Evolutionary conservation across 2,888 invertebrate genomes (phyloP).

Genomic region (Pandemis heparana): DNA sequence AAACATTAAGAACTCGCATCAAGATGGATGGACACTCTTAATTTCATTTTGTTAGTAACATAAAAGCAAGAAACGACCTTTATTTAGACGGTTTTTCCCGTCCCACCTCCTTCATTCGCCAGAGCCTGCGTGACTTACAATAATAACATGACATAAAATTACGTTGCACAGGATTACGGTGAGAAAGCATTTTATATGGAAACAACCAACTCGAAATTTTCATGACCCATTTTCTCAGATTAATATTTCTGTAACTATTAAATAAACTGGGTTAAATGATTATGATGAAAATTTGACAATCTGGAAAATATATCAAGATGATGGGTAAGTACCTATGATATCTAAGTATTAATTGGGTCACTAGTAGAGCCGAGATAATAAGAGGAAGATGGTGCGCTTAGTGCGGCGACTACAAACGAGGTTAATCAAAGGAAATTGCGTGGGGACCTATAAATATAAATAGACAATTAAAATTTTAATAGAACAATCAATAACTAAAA

Average conservation of each 20-base stretch:
- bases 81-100: slow-evolving; percentile 28
- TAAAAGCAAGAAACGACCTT: slow-evolving; percentile 24
- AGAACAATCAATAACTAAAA: not conserved
- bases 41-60: slow-evolving; percentile 24
- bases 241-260: slow-evolving; percentile 8
- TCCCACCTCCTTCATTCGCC: slow-evolving; percentile 12
- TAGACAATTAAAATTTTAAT: slow-evolving; percentile 5
- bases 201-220: slow-evolving; percentile 14
- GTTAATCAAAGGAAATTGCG: slow-evolving; percentile 42
- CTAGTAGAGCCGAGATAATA: slow-evolving; percentile 50
- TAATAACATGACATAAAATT: slow-evolving; percentile 39
- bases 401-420: slow-evolving; percentile 43
- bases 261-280: not conserved
- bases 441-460: slow-evolving; percentile 36
- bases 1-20: not conserved
- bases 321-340: slow-evolving; percentile 5
- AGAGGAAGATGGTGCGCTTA: slow-evolving; percentile 50
- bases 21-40: not conserved
- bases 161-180: slow-evolving; percentile 28
- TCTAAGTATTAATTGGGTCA: slow-evolving; percentile 53
- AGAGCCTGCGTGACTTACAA: slow-evolving; percentile 39
- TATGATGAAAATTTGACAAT: not conserved
- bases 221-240: not conserved
- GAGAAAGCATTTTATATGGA: slow-evolving; percentile 29
- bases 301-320: not conserved